Base-by-base conservation (phyloP, 2,888 invertebrate species). In the Xestia rhomboidea region DNA sequence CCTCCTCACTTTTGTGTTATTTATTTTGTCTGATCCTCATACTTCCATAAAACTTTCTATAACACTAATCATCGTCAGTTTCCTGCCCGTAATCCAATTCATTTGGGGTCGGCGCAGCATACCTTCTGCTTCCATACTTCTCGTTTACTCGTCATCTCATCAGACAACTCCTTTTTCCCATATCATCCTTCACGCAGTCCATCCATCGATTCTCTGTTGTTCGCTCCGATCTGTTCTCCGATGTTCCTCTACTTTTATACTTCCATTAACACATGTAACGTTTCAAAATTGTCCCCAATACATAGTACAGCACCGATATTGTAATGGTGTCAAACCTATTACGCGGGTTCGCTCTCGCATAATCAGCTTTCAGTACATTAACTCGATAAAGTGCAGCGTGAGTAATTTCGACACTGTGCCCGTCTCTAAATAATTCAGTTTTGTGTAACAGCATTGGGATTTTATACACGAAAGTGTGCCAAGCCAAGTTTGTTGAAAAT, bases 311-410 rank as follows among this genome's bases (percentile, higher is more conserved):
- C 68, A 73, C 24, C 13, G 38, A 38, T 70, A 63, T 24, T 49
- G 54, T 66, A 84, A 73, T 66, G 62, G 66, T 75, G 72, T 64
- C 77, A 72, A 72, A 74, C 49, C 38, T 72, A 77, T 82, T 54
- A 75, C 62, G 18, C 62, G 34, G 8, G 57, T 57, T 62, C 68
- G 76, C 74, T 77, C 68, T 54, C 67, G 68, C 34, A 41, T 72
- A 77, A 78, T 74, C 68, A 78, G 77, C 78, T 87, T 87, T 76
- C 87, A 62, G 72, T 62, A 68, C 69, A 80, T 83, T 81, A 74
- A 78, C 76, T 76, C 76, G 54, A 76, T 77, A 44, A 68, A 80
- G 63, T 73, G 64, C 73, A 84, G 64, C 68, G 67, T 44, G 49
- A 51, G 60, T 73, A 67, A 75, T 77, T 85, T 68, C n/a, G 30